These are phyloP conservation scores for Gambelia wislizenii DNA, from an alignment of 2,797 vertebrate species.

Conservation along the genomic window DNA sequence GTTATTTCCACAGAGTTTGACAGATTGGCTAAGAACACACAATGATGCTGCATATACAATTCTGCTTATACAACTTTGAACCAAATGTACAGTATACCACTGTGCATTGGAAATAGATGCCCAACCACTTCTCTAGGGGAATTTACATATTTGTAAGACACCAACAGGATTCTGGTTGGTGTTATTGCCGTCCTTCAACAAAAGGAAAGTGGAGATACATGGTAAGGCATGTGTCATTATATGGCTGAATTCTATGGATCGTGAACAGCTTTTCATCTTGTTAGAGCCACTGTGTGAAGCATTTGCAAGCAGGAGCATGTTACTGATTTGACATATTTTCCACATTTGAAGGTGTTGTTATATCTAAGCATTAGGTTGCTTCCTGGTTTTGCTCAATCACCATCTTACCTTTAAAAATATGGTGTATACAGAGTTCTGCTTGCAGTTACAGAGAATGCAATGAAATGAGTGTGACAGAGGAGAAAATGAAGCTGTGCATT, in stretches of 20 bases:
- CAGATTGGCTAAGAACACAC: too few relatives aligned
- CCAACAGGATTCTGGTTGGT: too few relatives aligned
- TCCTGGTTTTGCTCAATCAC: conserved; percentile 21
- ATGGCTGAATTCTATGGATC: not conserved
- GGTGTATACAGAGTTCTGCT: conserved; percentile 20
- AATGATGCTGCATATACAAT: too few relatives aligned
- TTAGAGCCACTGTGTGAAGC: not conserved
- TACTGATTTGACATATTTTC: not conserved
- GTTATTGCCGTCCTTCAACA: not conserved
- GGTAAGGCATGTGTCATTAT: not conserved
- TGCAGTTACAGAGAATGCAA: conserved; percentile 14
- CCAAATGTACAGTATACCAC: too few relatives aligned
- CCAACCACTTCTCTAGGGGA: too few relatives aligned
- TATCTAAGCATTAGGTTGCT: not conserved
- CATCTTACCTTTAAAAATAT: conserved; percentile 6
- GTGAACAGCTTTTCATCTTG: not conserved
- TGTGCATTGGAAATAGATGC: too few relatives aligned
- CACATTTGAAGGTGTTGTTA: not conserved
- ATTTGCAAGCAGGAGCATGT: not conserved
- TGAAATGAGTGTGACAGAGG: conserved; percentile 28
- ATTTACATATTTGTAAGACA: too few relatives aligned
- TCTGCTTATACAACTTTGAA: too few relatives aligned
- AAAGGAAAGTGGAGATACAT: not conserved
- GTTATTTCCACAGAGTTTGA: too few relatives aligned
- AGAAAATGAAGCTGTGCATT: conserved; percentile 30